Evolutionary conservation across 2,797 vertebrate species (phyloP).

Genomic region (Acanthis flammea): DNA sequence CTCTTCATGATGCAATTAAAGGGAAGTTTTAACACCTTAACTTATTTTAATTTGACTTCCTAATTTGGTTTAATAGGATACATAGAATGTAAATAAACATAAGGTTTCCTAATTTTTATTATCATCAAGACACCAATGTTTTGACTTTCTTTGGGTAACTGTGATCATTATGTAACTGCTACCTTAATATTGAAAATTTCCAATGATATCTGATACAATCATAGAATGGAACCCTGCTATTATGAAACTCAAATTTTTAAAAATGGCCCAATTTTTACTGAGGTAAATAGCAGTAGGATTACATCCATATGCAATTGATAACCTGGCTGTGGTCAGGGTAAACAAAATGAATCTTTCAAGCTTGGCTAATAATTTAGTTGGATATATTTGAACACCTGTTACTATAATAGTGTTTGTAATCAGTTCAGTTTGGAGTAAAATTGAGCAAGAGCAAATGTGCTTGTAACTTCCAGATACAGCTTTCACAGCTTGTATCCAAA

Average conservation of each 20-base stretch:
- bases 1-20: not conserved
- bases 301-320: not conserved
- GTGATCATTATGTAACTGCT: not conserved
- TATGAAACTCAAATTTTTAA: not conserved
- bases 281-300: not conserved
- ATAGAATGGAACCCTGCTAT: not conserved
- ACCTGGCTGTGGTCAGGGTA: not conserved
- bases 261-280: not conserved
- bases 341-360: not conserved
- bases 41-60: not conserved
- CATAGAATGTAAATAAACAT: not conserved
- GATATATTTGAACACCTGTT: not conserved
- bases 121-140: not conserved
- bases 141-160: not conserved
- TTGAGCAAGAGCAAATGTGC: not conserved
- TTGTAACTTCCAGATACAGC: not conserved
- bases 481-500: not conserved
- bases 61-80: not conserved
- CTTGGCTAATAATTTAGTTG: not conserved
- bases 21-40: not conserved
- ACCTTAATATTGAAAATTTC: not conserved
- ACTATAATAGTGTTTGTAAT: not conserved
- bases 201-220: not conserved
- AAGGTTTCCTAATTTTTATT: not conserved
- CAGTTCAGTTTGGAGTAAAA: not conserved